Evolutionary conservation across 2,797 vertebrate genomes (phyloP).

Genomic region (Etheostoma nigrum): DNA sequence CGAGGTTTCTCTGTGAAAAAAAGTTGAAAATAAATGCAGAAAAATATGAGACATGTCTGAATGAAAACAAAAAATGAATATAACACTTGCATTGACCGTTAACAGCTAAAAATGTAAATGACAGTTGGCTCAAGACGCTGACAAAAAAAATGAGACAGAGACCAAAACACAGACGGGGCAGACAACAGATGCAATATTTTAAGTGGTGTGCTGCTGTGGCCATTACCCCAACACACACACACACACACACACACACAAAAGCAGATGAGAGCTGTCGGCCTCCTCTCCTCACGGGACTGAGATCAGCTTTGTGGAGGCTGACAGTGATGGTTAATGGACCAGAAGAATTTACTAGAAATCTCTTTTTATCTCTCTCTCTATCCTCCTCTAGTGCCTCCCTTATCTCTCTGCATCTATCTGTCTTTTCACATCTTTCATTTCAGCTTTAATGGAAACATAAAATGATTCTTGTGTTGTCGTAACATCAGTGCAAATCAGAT

Average conservation of each 20-base stretch:
- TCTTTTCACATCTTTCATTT: neutral
- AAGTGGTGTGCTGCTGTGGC: constrained; percentile 62
- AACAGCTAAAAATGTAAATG: neutral
- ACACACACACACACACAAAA: constrained; percentile 9
- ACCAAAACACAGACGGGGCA: constrained; percentile 25
- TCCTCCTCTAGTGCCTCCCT: constrained; percentile 1
- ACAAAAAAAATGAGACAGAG: neutral
- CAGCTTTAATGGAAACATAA: constrained; percentile 1
- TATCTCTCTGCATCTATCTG: neutral
- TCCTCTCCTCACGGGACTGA: constrained; percentile 22
- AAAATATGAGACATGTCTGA: neutral
- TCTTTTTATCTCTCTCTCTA: constrained; percentile 12
- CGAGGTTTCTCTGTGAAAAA: neutral
- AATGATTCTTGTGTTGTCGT: neutral
- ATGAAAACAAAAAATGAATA: too few species aligned
- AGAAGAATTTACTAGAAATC: constrained; percentile 57
- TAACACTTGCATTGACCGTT: too few species aligned
- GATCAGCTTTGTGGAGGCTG: constrained; percentile 49
- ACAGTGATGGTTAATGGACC: constrained; percentile 55
- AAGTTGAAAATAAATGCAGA: neutral
- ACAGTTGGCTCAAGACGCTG: constrained; percentile 13
- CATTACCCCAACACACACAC: constrained; percentile 24
- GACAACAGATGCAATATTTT: constrained; percentile 62
- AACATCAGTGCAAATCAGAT: neutral
- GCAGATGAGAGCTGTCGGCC: constrained; percentile 46